Percentiles rank a stretch among this genome's conserved stretches.
Evolutionary conservation across 2,888 invertebrate genomes (phyloP).

Genomic region (Tigriopus californicus): DNA sequence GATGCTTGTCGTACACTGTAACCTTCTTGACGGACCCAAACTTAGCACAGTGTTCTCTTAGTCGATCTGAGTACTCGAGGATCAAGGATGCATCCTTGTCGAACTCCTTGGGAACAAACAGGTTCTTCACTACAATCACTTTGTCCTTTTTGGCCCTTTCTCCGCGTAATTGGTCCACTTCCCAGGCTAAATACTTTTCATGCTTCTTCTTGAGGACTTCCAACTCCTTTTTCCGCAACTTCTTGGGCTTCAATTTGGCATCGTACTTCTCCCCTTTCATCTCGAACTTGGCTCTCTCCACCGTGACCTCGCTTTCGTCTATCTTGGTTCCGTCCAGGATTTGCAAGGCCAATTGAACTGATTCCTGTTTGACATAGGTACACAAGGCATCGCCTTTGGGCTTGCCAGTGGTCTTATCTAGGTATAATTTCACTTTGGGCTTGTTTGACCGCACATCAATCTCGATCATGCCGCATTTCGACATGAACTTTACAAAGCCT

Average conservation of each 20-base stretch:
- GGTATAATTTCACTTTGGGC: conserved; percentile 70
- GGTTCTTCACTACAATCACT: conserved; percentile 76
- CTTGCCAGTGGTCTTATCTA: conserved; percentile 45
- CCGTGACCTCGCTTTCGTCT: conserved; percentile 43
- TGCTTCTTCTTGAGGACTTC: conserved; percentile 79
- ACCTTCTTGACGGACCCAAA: conserved; percentile 84
- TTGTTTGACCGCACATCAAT: conserved; percentile 51
- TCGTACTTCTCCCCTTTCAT: conserved; percentile 75
- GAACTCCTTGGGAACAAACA: conserved; percentile 74
- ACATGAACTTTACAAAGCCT: conserved; percentile 76
- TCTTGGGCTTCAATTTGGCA: conserved; percentile 74
- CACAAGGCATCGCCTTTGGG: conserved; percentile 92
- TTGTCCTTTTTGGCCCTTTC: conserved; percentile 72
- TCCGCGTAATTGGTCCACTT: conserved; percentile 71
- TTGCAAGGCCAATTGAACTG: conserved; percentile 75
- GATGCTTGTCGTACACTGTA: conserved; percentile 63
- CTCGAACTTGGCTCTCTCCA: conserved; percentile 82
- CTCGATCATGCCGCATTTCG: conserved; percentile 87
- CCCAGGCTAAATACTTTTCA: conserved; percentile 90
- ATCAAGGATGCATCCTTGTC: conserved; percentile 72
- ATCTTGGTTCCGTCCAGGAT: conserved; percentile 65
- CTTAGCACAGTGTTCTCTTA: conserved; percentile 70
- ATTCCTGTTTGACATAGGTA: conserved; percentile 89
- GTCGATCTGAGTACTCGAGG: conserved; percentile 60
- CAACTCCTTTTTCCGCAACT: conserved; percentile 54